Base-by-base conservation (phyloP, 2,888 invertebrate species). In the Arge pagana region DNA sequence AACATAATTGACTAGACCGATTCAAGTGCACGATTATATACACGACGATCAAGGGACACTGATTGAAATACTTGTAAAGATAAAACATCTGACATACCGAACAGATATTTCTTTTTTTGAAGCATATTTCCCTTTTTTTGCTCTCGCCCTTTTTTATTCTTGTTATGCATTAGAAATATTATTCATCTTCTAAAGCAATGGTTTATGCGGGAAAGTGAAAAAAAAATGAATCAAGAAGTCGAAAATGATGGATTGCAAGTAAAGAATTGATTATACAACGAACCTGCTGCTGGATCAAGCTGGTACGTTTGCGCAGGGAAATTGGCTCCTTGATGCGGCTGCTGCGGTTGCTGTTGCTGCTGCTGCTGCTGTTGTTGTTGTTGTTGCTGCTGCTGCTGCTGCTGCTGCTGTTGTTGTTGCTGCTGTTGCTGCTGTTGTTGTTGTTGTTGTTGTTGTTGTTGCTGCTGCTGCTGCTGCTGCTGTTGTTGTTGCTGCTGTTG, bases 231-330 rank as follows among this genome's bases (percentile, higher is more conserved):
- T 28, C 8, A 3, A 8, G 11, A 19, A 31, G n/a, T 10, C 16
- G 19, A 50, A 23, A 31, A 28, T 50, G 40, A 31, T 8, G 24
- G 5, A n/a, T 30, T 21, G 23, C 3, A 39, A 11, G 40, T 6
- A 40, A 40, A 16, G 10, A 16, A 23, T 11, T 19, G n/a, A 52
- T 3, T 33, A n/a, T 33, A 33, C 11, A 35, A 63, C 70, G 63
- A 60, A 80, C 79, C 80, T 60, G 80, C 72, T 54, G 79, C 77
- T 31, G 81, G 77, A 68, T 82, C 82, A 33, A 80, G 72, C 61
- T 79, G 81, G 63, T 78, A 82, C 61, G 77, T 79, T 61, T 80
- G 78, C 36, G 74, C 68, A 54, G 78, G 74, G 60, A 77, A 77
- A 52, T 74, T 70, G 1, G 72, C 57, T 13, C 64, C 58, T 24